phyloP scores from a whole-genome alignment of 92 coral and sea anemone genomes.

The Actinernus sp. region DNA sequence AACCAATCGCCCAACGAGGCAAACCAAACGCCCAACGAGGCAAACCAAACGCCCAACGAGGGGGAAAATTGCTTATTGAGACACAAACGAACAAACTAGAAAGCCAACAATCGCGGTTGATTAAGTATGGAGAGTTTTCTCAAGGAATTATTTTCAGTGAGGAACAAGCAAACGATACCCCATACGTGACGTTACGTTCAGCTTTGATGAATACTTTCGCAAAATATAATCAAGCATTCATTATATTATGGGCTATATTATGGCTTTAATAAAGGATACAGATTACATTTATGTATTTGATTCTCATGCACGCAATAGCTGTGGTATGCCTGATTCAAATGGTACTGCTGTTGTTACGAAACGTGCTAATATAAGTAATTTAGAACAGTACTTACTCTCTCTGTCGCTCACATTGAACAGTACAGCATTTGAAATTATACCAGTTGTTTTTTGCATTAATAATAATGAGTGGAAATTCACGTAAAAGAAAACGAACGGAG shows the following conservation, averaged over 20 bases:
- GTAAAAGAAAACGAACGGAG: too few species aligned
- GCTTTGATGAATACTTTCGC: too few species aligned
- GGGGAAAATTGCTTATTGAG: background rate
- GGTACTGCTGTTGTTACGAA: too few species aligned
- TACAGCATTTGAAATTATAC: background rate
- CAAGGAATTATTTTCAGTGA: too few species aligned
- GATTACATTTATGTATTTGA: background rate
- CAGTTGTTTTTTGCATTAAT: background rate
- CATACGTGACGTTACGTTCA: background rate
- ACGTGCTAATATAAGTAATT: background rate
- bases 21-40: too few species aligned
- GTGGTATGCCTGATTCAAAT: too few species aligned
- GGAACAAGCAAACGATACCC: too few species aligned
- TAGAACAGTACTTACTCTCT: background rate
- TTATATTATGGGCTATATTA: background rate
- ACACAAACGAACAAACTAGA: background rate
- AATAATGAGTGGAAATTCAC: background rate
- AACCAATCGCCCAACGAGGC: constrained; percentile 3
- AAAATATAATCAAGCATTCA: background rate
- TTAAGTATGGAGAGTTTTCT: background rate
- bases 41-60: too few species aligned
- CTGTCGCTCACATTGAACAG: background rate
- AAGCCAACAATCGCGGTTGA: background rate
- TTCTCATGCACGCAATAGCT: too few species aligned
- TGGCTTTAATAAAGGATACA: background rate